Conservation (phyloP, 2,888 invertebrate genomes). For the Xylota sylvarum region DNA sequence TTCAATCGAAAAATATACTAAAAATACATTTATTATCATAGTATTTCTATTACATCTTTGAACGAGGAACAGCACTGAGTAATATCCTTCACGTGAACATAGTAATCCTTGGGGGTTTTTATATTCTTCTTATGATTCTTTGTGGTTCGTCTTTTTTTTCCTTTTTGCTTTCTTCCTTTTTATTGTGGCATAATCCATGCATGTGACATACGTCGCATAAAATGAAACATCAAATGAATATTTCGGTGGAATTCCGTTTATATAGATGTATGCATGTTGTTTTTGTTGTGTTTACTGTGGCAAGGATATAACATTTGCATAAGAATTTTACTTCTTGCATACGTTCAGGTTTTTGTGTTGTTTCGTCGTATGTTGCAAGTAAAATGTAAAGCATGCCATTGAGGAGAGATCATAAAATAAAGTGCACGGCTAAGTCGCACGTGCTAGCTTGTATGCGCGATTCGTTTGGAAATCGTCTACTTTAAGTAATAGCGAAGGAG, state of each 20-base stretch:
- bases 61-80: neutral
- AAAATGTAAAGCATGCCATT: conserved; percentile 24
- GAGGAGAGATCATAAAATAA: conserved; percentile 10
- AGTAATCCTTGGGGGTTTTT: conserved; percentile 24
- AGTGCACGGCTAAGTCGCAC: conserved; percentile 1
- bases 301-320: conserved; percentile 47
- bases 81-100: conserved; percentile 14
- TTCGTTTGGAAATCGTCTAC: neutral
- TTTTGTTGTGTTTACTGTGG: neutral
- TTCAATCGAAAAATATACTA: conserved; percentile 30
- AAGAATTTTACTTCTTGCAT: conserved; percentile 21
- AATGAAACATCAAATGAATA: conserved; percentile 63
- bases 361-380: conserved; percentile 25
- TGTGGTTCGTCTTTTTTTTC: conserved; percentile 22
- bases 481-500: neutral
- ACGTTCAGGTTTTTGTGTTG: neutral
- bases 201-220: conserved; percentile 65
- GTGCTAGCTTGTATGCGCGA: neutral
- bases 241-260: conserved; percentile 27
- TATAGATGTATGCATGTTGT: no score
- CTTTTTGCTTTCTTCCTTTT: conserved; percentile 21
- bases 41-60: neutral
- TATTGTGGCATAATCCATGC: conserved; percentile 60
- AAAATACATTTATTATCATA: conserved; percentile 15
- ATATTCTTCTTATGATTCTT: conserved; percentile 12